Percentiles rank a stretch among this genome's conserved stretches.
phyloP scores from a whole-genome alignment of 2,797 vertebrate species.

The Agapornis canus region DNA sequence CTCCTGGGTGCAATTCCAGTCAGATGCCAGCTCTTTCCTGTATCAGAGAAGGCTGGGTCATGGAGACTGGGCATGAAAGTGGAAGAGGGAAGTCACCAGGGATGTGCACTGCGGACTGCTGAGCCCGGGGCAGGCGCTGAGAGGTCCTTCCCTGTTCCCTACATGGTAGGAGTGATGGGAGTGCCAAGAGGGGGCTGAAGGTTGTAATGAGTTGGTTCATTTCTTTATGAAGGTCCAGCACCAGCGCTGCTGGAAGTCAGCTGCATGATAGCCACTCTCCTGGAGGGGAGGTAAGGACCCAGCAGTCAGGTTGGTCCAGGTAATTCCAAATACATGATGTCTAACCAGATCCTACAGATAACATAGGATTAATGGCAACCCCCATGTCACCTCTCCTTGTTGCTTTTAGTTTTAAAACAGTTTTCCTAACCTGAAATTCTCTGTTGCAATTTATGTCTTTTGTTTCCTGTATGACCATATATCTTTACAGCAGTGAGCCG shows the following conservation, averaged over 20 bases:
- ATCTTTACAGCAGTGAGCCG: not conserved
- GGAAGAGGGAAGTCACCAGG: not conserved
- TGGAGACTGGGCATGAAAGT: no score
- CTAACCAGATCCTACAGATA: not conserved
- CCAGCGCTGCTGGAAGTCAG: not conserved
- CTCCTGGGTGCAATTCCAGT: not conserved
- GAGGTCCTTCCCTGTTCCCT: not conserved
- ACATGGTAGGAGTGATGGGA: not conserved
- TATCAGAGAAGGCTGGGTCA: not conserved
- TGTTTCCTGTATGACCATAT: rapidly evolving
- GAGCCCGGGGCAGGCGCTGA: not conserved
- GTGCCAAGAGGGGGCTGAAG: not conserved
- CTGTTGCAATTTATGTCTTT: not conserved
- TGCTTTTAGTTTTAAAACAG: not conserved
- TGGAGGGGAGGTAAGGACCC: not conserved
- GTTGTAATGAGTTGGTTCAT: not conserved
- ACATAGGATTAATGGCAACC: no score
- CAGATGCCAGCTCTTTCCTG: not conserved
- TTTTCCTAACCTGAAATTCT: not conserved
- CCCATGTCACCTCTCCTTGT: not conserved
- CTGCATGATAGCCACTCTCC: not conserved
- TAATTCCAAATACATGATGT: not conserved
- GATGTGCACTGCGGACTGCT: rapidly evolving
- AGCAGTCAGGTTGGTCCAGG: not conserved
- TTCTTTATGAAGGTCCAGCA: not conserved